Evolutionary conservation across 2,888 invertebrate species (phyloP), one percentile per base, ranked within the genome.

Genomic region (Trachelus tabidus): DNA sequence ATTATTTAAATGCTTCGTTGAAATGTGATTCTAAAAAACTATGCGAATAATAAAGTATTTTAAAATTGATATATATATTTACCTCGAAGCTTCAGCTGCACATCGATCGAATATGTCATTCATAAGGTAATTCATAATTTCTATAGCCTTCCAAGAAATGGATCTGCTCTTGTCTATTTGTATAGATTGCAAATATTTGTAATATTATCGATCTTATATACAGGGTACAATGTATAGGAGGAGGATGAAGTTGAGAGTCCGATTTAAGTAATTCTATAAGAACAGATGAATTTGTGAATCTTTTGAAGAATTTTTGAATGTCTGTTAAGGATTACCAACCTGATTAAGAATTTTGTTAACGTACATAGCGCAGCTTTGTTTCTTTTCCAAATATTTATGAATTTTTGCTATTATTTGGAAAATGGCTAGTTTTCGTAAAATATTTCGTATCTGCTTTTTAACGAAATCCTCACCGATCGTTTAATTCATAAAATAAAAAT

Each of bases 81-180:
- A 80, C 80, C 80, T 79, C 11, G 80, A 79, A 34, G 79, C 80
- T 73, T 80, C 80, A 69, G 79, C 73, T 23, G 79, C 80, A 68
- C 80, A 80, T 34, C 80, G 80, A 73, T 80, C 80, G 69, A 80
- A 80, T 73, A 80, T 80, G 69, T 79, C 80, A 73, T 80, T 80
- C 12, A 76, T 79, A 77, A 80, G 77, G 73, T 80, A 76, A 34
- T 79, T 79, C 80, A 80, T 79, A 68, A 79, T 75, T 34, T 73
- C 76, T 73, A 77, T 75, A 15, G 80, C 80, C 4, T 80, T 69
- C 30, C 35, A 69, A n/a, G 80, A 80, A 71, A 80, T 80, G 68
- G 76, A 79, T 79, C 79, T 79, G n/a, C 12, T 30, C 33, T 77
- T 75, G 71, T 80, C 79, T n/a, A 80, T 77, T 79, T 79, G 69